Conservation (phyloP, 2,797 vertebrate species). For the Sparus aurata region DNA sequence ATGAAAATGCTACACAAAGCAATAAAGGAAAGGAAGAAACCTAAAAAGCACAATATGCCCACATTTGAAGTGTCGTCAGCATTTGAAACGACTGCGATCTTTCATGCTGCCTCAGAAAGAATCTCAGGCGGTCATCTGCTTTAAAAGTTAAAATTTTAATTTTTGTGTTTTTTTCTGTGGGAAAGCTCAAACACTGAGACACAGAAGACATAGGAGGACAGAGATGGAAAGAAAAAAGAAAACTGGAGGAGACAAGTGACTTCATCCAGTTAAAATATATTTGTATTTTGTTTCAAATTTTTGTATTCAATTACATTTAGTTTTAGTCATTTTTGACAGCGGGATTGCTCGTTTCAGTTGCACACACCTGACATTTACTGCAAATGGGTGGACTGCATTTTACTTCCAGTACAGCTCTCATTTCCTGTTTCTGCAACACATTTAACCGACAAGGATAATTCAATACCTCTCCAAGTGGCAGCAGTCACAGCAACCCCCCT, state of each 20-base stretch:
- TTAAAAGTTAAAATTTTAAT: no score
- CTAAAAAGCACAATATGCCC: no score
- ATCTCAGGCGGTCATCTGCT: no score
- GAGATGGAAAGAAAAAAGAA: not conserved
- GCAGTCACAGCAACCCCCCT: slow-evolving; percentile 47
- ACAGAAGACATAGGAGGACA: not conserved
- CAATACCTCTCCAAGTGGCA: slow-evolving; percentile 38
- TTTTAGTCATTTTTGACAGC: no score
- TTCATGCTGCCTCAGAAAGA: no score
- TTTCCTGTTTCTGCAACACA: slow-evolving; percentile 36
- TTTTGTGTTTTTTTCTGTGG: not conserved
- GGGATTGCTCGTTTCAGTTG: no score
- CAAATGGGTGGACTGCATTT: slow-evolving; percentile 39
- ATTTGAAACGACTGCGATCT: no score
- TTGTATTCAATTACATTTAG: no score
- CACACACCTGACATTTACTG: not conserved
- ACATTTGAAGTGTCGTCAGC: no score
- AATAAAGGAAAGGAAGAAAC: no score
- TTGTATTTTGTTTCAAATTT: not conserved
- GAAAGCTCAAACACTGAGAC: not conserved
- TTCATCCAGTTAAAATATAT: not conserved
- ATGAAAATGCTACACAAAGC: no score
- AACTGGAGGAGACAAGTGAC: not conserved
- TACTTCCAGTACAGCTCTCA: slow-evolving; percentile 37
- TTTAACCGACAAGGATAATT: slow-evolving; percentile 24